Base-by-base conservation (phyloP, 2,113 vertebrate genomes). In the Psophia crepitans region DNA sequence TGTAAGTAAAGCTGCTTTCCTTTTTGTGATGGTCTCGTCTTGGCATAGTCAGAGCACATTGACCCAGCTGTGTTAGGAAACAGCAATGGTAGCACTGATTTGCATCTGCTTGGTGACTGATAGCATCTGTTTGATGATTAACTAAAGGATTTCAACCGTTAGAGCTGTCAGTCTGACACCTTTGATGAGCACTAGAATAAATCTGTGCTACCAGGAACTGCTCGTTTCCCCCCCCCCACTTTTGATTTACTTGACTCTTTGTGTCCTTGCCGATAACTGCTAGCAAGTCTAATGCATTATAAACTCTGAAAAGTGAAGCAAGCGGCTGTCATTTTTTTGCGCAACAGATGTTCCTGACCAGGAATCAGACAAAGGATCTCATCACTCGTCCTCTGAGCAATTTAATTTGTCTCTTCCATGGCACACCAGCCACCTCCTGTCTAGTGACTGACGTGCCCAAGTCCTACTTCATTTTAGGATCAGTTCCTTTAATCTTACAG, bases 281-380 rank as follows among this genome's bases (percentile, higher is more conserved):
- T 46, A 66, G n/a, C 26, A 51, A 88, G 85, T 39, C 83, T 89
- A 78, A 86, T 86, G 77, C 32, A 2, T 84, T 89, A 81, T 81
- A 81, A 95, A 75, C 86, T 78, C 88, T 44, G 88, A 51, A 63
- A 87, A 90, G 76, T n/a, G 61, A 93, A 92, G 89, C 44, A 84
- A 90, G 64, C 0, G 6, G 26, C 77, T 96, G 90, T 88, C 73
- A 69, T 88, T 96, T 93, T 54, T 92, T 94, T 94, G 76, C 84
- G 87, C 89, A 92, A 87, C 94, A 95, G 95, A 95, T 97, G 94
- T 87, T 97, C 68, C 80, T 95, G 95, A 95, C 94, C 83, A 76
- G 77, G 80, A 93, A 92, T 94, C 88, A 86, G 75, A 93, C 90
- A 95, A 93, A 95, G 39, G 84, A 95, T 90, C 86, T 89, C 74